Evolutionary conservation across 2,113 vertebrate genomes (phyloP).

Genomic region (Tragelaphus buxtoni): DNA sequence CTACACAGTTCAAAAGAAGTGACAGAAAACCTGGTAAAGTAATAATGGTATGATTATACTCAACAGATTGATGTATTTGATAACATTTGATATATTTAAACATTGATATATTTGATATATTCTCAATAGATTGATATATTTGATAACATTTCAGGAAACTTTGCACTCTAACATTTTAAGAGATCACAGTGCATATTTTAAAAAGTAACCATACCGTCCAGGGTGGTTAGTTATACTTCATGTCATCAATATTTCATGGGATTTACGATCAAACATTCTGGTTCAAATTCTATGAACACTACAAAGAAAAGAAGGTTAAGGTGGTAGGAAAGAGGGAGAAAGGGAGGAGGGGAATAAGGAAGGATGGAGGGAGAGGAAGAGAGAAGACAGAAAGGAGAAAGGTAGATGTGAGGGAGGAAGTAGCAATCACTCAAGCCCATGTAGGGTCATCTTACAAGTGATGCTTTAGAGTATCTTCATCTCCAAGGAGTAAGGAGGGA

Average conservation of each 20-base stretch:
- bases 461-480: background rate
- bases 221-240: background rate
- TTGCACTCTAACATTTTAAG: constrained; percentile 17
- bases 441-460: background rate
- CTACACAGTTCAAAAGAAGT: background rate
- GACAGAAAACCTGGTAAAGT: background rate
- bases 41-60: background rate
- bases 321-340: background rate
- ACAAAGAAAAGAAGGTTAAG: background rate
- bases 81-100: background rate
- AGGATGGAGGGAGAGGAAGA: background rate
- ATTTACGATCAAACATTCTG: background rate
- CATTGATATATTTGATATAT: background rate
- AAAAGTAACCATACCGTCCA: background rate
- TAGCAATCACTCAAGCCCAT: background rate
- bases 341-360: background rate
- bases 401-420: background rate
- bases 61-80: background rate
- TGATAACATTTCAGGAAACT: background rate
- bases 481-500: background rate
- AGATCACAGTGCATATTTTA: background rate
- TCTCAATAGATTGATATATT: background rate
- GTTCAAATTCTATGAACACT: background rate
- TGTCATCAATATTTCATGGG: background rate
- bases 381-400: background rate